phyloP scores from a whole-genome alignment of 1,140 invertebrate species.

The Cherax quadricarinatus region DNA sequence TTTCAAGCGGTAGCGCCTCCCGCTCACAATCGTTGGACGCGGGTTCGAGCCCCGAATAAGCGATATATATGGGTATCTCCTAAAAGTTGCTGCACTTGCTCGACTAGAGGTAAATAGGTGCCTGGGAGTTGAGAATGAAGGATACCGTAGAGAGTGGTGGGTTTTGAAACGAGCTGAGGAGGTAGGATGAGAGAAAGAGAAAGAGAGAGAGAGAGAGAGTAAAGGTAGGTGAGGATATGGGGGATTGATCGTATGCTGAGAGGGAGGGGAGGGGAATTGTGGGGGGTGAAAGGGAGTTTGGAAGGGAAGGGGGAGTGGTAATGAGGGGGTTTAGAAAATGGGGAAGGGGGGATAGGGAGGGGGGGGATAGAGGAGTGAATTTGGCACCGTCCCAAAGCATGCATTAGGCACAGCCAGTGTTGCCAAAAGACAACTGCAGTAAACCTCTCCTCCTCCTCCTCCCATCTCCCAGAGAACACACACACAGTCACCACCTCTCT shows the following conservation, averaged over 20 bases:
- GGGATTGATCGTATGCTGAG: not conserved
- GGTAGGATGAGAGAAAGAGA: not conserved
- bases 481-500: no score
- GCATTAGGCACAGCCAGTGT: slow-evolving; percentile 33
- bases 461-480: not conserved
- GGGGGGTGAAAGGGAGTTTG: not conserved
- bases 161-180: not conserved
- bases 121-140: no score
- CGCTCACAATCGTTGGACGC: no score
- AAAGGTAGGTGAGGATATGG: not conserved
- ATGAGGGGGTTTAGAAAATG: not conserved
- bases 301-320: not conserved
- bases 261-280: not conserved
- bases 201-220: not conserved
- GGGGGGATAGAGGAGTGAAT: no score
- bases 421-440: slow-evolving; percentile 10
- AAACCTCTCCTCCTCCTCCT: not conserved
- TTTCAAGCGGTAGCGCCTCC: no score
- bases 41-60: no score
- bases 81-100: no score
- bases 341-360: not conserved
- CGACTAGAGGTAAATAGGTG: no score
- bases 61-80: no score
- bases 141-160: not conserved
- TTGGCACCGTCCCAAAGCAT: slow-evolving; percentile 14